Percentiles rank a stretch among this genome's conserved stretches.
These are phyloP conservation scores for Coenonympha arcania DNA, from an alignment of 2,888 invertebrate genomes.

Conservation along the genomic window DNA sequence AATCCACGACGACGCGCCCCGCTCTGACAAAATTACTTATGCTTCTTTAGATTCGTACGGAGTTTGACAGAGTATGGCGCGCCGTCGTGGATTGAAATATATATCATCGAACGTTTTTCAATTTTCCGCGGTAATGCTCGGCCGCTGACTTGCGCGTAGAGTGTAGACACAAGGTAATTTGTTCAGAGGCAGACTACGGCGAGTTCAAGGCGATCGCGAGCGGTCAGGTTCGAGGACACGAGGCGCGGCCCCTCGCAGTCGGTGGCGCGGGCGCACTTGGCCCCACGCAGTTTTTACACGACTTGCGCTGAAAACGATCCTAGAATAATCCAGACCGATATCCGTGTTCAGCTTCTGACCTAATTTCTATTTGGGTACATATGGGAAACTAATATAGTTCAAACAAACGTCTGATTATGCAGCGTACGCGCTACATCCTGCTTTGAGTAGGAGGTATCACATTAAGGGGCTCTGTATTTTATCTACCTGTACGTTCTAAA, in stretches of 20 bases:
- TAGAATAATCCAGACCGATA: not conserved
- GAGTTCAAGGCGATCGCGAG: conserved; percentile 72
- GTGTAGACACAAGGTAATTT: conserved; percentile 37
- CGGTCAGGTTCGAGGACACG: conserved; percentile 74
- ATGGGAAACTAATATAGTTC: no score
- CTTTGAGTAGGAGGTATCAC: no score
- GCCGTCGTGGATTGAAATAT: no score
- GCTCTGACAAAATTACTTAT: no score
- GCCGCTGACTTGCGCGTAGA: conserved; percentile 44
- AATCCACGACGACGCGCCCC: no score
- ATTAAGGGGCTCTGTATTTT: no score
- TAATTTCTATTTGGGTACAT: no score
- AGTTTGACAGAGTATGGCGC: no score
- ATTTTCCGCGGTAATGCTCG: conserved; percentile 50
- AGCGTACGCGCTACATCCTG: no score
- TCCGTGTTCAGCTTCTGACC: not conserved
- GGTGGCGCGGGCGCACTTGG: conserved; percentile 52
- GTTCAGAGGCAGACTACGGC: conserved; percentile 49
- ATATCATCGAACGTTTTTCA: conserved; percentile 13
- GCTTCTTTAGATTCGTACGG: no score
- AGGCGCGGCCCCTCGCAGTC: conserved; percentile 55
- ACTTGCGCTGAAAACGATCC: conserved; percentile 18
- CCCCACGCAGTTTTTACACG: conserved; percentile 28
- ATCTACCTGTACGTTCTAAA: no score
- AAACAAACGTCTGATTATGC: no score